A percentile compares a stretch with the other conserved stretches of the same genome.
phyloP scores from a whole-genome alignment of 2,797 vertebrate species.

The Hoplostethus atlanticus region DNA sequence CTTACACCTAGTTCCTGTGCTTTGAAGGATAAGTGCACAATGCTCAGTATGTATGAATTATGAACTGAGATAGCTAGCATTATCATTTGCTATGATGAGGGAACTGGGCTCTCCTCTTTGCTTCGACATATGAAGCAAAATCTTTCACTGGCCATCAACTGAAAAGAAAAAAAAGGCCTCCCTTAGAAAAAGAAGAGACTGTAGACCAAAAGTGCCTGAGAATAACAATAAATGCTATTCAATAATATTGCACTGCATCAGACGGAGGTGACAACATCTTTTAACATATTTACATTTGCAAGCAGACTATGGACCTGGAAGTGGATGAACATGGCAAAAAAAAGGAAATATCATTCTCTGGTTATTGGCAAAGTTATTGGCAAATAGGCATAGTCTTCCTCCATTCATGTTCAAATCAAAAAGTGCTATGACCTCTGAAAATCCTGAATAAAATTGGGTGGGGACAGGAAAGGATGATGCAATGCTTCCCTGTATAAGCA shows the following conservation, averaged over 20 bases:
- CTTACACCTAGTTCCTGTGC: neutral
- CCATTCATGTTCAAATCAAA: constrained; percentile 15
- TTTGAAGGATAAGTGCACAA: neutral
- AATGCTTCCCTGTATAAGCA: constrained; percentile 15
- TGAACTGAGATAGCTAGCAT: neutral
- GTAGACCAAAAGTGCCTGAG: neutral
- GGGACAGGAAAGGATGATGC: constrained; percentile 25
- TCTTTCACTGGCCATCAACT: neutral
- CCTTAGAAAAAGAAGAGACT: neutral
- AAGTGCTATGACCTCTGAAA: constrained; percentile 6
- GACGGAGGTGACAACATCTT: neutral
- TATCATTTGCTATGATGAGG: constrained; percentile 3
- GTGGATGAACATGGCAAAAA: neutral
- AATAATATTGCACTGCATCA: neutral
- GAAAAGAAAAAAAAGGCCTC: neutral
- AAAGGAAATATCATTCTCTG: neutral
- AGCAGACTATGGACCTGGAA: neutral
- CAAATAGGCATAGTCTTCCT: constrained; percentile 6
- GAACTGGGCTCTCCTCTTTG: neutral
- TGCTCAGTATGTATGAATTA: constrained; percentile 1
- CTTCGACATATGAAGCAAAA: neutral
- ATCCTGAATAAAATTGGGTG: constrained; percentile 3
- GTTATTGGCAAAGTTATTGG: constrained; percentile 3
- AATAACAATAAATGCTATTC: neutral
- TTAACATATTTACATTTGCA: neutral